Base-by-base conservation (phyloP, 2,113 vertebrate species). In the Chaetodon auriga region DNA sequence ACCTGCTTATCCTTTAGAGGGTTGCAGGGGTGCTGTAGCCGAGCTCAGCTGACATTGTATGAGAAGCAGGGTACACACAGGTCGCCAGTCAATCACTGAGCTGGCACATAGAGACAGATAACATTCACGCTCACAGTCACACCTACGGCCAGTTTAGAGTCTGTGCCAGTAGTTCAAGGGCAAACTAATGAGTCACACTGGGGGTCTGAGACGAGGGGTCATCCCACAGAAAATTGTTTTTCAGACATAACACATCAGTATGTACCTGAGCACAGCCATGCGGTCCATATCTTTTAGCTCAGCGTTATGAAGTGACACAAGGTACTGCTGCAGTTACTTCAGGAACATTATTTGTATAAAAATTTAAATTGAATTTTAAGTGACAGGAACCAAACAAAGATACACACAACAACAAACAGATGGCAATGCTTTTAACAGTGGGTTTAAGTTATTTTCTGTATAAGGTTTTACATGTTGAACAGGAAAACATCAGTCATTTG, bases 121-220 rank as follows among this genome's bases (percentile, higher is more conserved):
- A 41, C n/a, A 8, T 41, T 65, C 49, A 64, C 6, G 2, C 72
- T 76, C 48, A 23, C 35, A 25, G 15, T 76, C 23, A 53, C 74
- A 76, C 61, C 61, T 25, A 19, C n/a, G 2, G 48, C 61, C 61
- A 21, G 10, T 65, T 75, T 43, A 36, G 30, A 75, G 72, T 38
- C 19, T 10, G 16, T 60, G 16, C 6, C n/a, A 71, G 36, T 23
- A 16, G 16, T 49, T 49, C 57, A 10, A 30, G 38, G 36, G 30
- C 63, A 80, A 66, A 78, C 71, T 70, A 81, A 64, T 68, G 48
- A 68, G 74, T 65, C 76, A 46, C 46, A 25, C 10, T 30, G 51
- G 57, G 43, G 57, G 16, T 53, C 68, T 49, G 51, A 45, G 23
- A 55, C 49, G 12, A 21, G 7, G 66, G 54, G n/a, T 71, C 65